These are phyloP conservation scores for Lysiphlebus fabarum DNA, from an alignment of 1,140 invertebrate genomes.

Conservation along the genomic window DNA sequence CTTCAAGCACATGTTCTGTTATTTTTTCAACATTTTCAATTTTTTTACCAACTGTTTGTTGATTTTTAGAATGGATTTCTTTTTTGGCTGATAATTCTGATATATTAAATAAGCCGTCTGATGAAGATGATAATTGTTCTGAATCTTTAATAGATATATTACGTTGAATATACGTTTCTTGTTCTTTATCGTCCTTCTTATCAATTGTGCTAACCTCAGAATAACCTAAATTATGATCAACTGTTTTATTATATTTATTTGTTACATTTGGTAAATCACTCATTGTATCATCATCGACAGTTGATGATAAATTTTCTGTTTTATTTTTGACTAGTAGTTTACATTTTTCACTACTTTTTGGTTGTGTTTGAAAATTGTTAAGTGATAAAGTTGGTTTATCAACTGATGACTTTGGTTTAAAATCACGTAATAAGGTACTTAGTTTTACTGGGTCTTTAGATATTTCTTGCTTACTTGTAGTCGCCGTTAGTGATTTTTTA, in stretches of 20 bases:
- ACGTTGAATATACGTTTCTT: background rate
- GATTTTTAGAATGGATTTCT: background rate
- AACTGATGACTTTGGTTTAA: conserved; percentile 8
- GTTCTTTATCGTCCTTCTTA: background rate
- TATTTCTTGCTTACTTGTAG: background rate
- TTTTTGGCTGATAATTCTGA: too few species aligned
- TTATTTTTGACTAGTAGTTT: background rate
- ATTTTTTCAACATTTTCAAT: background rate
- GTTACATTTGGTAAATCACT: conserved; percentile 3
- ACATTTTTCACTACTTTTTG: conserved; percentile 5
- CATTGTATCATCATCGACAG: conserved; percentile 17
- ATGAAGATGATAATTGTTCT: background rate
- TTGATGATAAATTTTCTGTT: background rate
- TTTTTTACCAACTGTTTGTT: background rate
- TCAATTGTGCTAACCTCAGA: conserved; percentile 47
- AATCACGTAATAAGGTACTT: conserved; percentile 5
- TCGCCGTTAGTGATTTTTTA: background rate
- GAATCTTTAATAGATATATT: background rate
- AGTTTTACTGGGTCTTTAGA: conserved; percentile 12
- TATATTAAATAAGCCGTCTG: background rate
- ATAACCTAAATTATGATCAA: conserved; percentile 31
- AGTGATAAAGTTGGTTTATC: background rate
- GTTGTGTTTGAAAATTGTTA: background rate
- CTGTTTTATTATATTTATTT: conserved; percentile 17
- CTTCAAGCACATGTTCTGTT: conserved; percentile 32